These are phyloP conservation scores for roundworm (Caenorhabditis elegans) DNA, from an alignment of 1,140 invertebrate species.

Conservation along the genomic window DNA sequence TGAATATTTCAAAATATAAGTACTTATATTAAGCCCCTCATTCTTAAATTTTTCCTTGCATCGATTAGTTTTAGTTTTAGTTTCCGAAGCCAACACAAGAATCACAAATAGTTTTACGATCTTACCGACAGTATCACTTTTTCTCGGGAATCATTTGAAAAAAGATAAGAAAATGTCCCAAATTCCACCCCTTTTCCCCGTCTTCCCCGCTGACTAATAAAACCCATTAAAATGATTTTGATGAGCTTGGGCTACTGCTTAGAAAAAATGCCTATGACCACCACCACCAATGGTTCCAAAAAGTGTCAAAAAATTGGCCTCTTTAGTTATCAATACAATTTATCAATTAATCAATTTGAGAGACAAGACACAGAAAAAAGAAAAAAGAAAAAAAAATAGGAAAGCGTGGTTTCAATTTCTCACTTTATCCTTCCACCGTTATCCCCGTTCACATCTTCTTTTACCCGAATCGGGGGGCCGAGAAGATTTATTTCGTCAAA, in stretches of 20 bases:
- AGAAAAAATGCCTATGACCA: too few species aligned
- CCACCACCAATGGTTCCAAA: too few species aligned
- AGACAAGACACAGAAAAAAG: background rate
- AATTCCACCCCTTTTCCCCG: background rate
- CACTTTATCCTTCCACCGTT: background rate
- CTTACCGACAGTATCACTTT: background rate
- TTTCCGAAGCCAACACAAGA: background rate
- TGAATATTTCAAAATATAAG: too few species aligned
- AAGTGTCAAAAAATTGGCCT: too few species aligned
- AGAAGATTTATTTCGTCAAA: conserved; percentile 27
- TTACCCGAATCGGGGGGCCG: background rate
- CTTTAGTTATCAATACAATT: too few species aligned
- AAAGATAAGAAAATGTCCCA: background rate
- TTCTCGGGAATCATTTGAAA: background rate
- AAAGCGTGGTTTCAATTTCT: background rate
- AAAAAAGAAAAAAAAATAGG: background rate
- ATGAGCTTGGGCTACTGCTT: background rate
- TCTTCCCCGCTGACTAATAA: background rate
- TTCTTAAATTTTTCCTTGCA: too few species aligned
- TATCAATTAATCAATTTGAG: background rate
- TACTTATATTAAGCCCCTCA: too few species aligned
- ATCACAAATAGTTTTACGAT: background rate
- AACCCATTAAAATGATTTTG: conserved; percentile 1
- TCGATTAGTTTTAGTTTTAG: too few species aligned
- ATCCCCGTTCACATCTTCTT: background rate